These are phyloP conservation scores for Macrotrachela quadricornifera DNA, from an alignment of 1,140 invertebrate genomes.

Conservation along the genomic window DNA sequence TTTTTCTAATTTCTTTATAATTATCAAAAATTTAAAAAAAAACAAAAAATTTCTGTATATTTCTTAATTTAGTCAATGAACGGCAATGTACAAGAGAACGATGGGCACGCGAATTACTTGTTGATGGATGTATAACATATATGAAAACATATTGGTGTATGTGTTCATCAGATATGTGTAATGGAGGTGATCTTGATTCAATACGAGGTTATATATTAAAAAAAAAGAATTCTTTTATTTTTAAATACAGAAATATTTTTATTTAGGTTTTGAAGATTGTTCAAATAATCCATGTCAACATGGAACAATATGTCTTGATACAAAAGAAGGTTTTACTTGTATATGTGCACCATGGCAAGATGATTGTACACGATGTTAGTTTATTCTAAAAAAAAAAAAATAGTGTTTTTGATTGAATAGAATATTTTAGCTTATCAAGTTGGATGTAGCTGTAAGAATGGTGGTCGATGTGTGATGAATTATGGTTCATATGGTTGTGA, in stretches of 20 bases:
- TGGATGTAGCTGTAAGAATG: too few species aligned
- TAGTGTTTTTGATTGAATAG: too few species aligned
- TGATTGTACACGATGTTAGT: not conserved
- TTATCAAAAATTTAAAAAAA: too few species aligned
- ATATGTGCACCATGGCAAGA: conserved; percentile 9
- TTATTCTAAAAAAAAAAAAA: too few species aligned
- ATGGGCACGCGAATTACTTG: conserved; percentile 3
- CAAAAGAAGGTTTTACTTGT: conserved; percentile 5
- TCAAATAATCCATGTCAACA: conserved; percentile 3
- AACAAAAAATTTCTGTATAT: too few species aligned
- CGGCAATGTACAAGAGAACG: not conserved
- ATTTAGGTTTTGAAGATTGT: not conserved
- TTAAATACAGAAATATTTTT: too few species aligned
- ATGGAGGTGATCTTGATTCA: conserved; percentile 1
- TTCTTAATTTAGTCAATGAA: conserved; percentile 1
- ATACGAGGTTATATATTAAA: not conserved
- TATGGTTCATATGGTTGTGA: conserved; percentile 2
- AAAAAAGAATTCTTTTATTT: too few species aligned
- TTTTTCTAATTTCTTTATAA: too few species aligned
- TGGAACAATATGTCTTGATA: conserved; percentile 4
- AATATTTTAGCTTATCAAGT: too few species aligned
- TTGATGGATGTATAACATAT: conserved; percentile 6
- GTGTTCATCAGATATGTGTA: conserved; percentile 8
- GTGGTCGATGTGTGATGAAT: too few species aligned
- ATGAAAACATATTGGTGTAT: conserved; percentile 4